Evolutionary conservation across 1,140 invertebrate species (phyloP), one percentile per base, ranked within the genome.

Genomic region (Drosophila repleta): DNA sequence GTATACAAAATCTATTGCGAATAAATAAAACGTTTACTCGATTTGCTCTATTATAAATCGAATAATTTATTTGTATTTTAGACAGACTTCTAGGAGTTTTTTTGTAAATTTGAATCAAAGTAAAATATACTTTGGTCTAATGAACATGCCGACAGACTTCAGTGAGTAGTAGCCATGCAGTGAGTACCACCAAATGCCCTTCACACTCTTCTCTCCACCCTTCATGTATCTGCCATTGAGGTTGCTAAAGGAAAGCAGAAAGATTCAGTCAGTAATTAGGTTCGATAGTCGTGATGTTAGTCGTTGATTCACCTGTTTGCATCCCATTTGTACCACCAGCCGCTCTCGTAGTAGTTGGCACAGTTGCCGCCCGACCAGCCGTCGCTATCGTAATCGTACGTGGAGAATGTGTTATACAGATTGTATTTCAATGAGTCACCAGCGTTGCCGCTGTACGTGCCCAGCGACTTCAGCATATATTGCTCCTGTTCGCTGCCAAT

Each of bases 331-430:
- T 94, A 95, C 95, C 95, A 95, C 93, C 94, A 95, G 1, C 93
- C 94, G n/a, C 94, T 94, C 24, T 91, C 92, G 39, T 94, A 94
- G 52, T 93, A 92, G 24, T 92, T 81, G 0, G 95, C 95, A 90
- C 95, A 96, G 51, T 94, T 94, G 1, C 94, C 94, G 37, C 94
- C 93, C 45, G 91, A 92, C 92, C 73, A 75, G 8, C 93, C 93
- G 79, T 96, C 96, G 76, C 96, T 94, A 84, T 96, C 95, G 15
- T 92, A 80, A 67, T 96, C 95, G 20, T 92, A 92, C 0, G 95
- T 96, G 24, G 94, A 95, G 91, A 96, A 96, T 77, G 93, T 94
- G 79, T 94, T 94, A 0, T 93, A 94, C 26, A 95, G 94, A 80
- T 96, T 95, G 41, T 94, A 94, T 13, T 92, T 92, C 29, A 96